These are phyloP conservation scores for Galagoides demidoff DNA, from an alignment of 2,797 vertebrate species.

Conservation along the genomic window DNA sequence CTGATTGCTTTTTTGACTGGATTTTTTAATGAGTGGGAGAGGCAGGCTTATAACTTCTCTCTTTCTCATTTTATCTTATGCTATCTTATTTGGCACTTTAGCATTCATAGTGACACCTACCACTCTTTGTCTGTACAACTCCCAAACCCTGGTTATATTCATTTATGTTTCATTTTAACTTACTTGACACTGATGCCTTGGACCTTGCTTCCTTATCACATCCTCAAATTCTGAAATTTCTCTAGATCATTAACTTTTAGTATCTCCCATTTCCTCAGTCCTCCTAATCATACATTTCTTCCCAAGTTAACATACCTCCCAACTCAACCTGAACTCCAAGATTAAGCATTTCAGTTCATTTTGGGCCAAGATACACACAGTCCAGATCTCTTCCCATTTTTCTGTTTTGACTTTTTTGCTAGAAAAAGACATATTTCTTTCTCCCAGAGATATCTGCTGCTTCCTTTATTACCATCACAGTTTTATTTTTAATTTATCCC, in stretches of 20 bases:
- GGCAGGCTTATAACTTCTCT: not conserved
- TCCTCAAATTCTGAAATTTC: slow-evolving; percentile 8
- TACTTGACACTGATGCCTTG: not conserved
- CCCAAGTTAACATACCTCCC: not conserved
- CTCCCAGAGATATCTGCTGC: not conserved
- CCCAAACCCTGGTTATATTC: not conserved
- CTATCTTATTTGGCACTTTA: not conserved
- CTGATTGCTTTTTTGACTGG: not conserved
- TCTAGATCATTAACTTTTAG: not conserved
- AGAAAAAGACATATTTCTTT: not conserved
- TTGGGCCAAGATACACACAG: not conserved
- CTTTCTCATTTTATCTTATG: not conserved
- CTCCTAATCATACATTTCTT: not conserved
- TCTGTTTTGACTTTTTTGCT: not conserved
- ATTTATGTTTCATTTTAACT: not conserved
- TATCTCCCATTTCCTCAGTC: not conserved
- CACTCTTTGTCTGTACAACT: not conserved
- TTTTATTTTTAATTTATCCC: slow-evolving; percentile 17
- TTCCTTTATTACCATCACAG: not conserved
- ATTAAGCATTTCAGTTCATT: not conserved
- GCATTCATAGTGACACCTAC: not conserved
- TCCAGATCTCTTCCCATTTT: not conserved
- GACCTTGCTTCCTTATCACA: not conserved
- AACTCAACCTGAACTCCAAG: not conserved
- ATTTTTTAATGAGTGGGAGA: not conserved